Conservation (phyloP, 2,888 invertebrate genomes). For the Acleris sparsana region DNA sequence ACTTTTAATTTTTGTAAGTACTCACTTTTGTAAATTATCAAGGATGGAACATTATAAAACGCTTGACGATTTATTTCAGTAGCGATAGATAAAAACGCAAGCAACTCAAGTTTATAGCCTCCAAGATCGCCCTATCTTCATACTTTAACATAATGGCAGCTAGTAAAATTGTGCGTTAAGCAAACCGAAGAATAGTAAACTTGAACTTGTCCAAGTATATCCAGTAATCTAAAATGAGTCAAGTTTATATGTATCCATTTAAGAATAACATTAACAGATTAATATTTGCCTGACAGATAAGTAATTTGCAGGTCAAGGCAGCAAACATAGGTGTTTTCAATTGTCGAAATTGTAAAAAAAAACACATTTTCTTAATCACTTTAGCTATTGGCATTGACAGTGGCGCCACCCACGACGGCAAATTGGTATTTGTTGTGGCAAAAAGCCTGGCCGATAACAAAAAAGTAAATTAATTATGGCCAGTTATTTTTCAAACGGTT, state of each 20-base stretch:
- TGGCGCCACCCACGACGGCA: background rate
- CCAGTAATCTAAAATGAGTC: too few species aligned
- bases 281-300: constrained; percentile 12
- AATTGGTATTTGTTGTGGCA: background rate
- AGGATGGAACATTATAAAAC: background rate
- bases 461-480: constrained; percentile 15
- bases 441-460: background rate
- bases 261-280: constrained; percentile 15
- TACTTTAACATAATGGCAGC: constrained; percentile 3
- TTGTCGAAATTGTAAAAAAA: background rate
- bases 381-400: background rate
- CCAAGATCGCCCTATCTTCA: constrained; percentile 5
- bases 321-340: background rate
- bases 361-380: background rate
- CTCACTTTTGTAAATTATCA: too few species aligned
- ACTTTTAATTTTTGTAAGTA: background rate
- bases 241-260: background rate
- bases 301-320: constrained; percentile 6
- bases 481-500: constrained; percentile 18
- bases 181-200: too few species aligned
- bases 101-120: constrained; percentile 12
- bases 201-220: too few species aligned
- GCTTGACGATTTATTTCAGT: constrained; percentile 30
- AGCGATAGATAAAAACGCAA: constrained; percentile 22
- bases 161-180: background rate